Percentiles rank a stretch among this genome's conserved stretches.
Conservation (phyloP, 2,797 vertebrate genomes). For the Okamejei kenojei region DNA sequence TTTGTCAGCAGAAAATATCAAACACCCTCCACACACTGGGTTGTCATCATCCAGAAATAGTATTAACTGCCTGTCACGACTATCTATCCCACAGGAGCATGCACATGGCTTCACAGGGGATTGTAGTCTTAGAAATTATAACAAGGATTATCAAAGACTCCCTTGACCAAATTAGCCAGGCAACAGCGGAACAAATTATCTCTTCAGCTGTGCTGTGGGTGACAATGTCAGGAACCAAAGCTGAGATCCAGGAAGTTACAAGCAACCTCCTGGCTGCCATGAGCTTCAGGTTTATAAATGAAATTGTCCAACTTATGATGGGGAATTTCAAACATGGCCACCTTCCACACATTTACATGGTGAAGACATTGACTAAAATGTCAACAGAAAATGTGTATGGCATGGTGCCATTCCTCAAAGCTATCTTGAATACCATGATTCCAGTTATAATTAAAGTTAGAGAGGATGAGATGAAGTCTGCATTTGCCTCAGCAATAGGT, state of each 20-base stretch:
- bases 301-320: constrained; percentile 25
- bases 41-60: neutral
- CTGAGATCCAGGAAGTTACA: constrained; percentile 17
- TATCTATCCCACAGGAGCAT: neutral
- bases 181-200: neutral
- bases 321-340: neutral
- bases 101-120: no score
- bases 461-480: neutral
- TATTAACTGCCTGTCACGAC: neutral
- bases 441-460: neutral
- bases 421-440: constrained; percentile 6
- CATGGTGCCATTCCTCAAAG: constrained; percentile 21
- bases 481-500: constrained; percentile 5
- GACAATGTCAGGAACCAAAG: neutral
- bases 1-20: constrained; percentile 1
- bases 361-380: constrained; percentile 16
- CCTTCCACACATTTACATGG: constrained; percentile 12
- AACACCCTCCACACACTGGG: constrained; percentile 9
- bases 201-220: neutral
- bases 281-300: constrained; percentile 3
- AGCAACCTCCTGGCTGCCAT: neutral
- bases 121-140: neutral
- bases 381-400: neutral
- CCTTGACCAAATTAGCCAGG: neutral
- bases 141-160: constrained; percentile 4